Evolutionary conservation across 2,797 vertebrate species (phyloP), one percentile per base, ranked within the genome.

Genomic region (Pangasius sanitwongsei): DNA sequence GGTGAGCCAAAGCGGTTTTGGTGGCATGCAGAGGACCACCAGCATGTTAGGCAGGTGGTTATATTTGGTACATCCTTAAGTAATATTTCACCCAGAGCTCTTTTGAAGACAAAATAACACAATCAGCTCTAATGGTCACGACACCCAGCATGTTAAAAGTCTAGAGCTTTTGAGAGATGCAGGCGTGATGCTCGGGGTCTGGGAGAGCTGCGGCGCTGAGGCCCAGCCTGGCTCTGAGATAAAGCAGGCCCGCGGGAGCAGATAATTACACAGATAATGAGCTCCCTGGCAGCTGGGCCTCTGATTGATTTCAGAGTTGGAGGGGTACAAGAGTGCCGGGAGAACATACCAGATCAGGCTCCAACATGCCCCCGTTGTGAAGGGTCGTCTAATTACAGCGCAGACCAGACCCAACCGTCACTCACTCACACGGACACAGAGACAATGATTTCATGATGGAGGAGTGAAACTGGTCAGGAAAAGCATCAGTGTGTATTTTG

Each of bases 241-340:
- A 91, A 91, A 89, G 90, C 89, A 92, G 92, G 86, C 88, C 90
- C 72, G 50, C 65, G 87, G 87, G 89, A 90, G 86, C 89, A 92
- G 92, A 91, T 91, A 90, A 91, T 90, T 92, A 80, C 85, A 86
- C 77, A 74, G 90, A 92, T 92, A 92, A 90, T 92, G 86, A 89
- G 87, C 89, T 75, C 37, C 63, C 80, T 83, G 85, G 90, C 89
- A 92, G 90, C 91, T 92, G 91, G 88, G 80, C 48, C 86, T 89
- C 87, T 89, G 91, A 91, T 89, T 92, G 90, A 90, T 90, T 89
- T 91, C 85, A 50, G 85, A 90, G 89, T 82, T 88, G 74, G 77
- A 90, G 87, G 90, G 87, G 90, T 86, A 82, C 83, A 34, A 89
- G 83, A 81, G 88, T 74, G 86, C 89, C 65, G 87, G 55, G 82